Evolutionary conservation across 1,140 invertebrate species (phyloP), one percentile per base, ranked within the genome.

Genomic region (Psilanteris sp.): DNA sequence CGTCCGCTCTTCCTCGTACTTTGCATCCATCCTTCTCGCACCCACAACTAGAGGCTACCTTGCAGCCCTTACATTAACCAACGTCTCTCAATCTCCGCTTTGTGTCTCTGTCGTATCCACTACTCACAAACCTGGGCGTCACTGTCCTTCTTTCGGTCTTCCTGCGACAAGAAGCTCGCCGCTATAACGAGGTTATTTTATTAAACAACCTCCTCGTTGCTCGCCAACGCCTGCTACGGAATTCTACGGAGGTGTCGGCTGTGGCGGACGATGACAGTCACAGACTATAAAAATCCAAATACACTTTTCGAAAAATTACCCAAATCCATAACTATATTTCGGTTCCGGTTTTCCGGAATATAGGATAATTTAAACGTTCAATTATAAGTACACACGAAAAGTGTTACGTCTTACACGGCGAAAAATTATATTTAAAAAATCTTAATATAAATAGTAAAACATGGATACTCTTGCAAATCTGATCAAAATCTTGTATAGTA

Each of bases 181-280:
- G 71, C 54, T 62, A 72, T 87, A 87, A 87, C 82, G 75, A 81
- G 81, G 79, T 87, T 86, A 87, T 87, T 87, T 87, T 86, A 85
- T 87, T 87, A 87, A 85, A 83, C 85, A 87, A 87, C 79, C 82
- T 86, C 81, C 77, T 77, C 62, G 68, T 64, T 71, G 79, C 71
- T 71, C 68, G 76, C 59, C 79, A 64, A 80, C 76, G 75, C 70
- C 72, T 54, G 55, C 50, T 48, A 44, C 46, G 74, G 73, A 81
- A 81, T 81, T 82, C 70, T 74, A 71, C 67, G 46, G 68, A 62
- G 61, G 67, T 55, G 71, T 67, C 62, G 71, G 29, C 55, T 68
- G 54, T 62, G 59, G 71, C 46, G 48, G 26, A 52, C 52, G 62
- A 75, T 37, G 31, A 55, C 44, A 62, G 52, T 39, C 39, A 50